These are phyloP conservation scores for Brachylomia viminalis DNA, from an alignment of 2,888 invertebrate genomes.

Conservation along the genomic window DNA sequence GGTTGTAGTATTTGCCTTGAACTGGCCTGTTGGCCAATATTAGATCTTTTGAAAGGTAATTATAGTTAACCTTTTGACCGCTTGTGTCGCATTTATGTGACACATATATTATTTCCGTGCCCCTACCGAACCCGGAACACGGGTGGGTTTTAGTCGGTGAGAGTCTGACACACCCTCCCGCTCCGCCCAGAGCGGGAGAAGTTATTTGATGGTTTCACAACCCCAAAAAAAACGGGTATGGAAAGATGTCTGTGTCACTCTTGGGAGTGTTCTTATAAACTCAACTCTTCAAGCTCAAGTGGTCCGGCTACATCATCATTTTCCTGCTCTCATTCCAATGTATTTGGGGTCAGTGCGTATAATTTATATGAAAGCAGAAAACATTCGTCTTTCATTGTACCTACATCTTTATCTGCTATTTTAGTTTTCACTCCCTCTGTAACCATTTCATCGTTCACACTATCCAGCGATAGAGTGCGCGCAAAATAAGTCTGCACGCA, in stretches of 20 bases:
- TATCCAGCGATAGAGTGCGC: not conserved
- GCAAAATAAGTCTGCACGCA: too few species aligned
- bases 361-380: not conserved
- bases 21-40: constrained; percentile 14
- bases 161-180: too few species aligned
- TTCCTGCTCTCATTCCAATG: not conserved
- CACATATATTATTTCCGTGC: too few species aligned
- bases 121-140: too few species aligned
- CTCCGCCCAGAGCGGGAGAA: too few species aligned
- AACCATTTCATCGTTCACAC: not conserved
- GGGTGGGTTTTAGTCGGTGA: too few species aligned
- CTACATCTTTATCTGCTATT: not conserved
- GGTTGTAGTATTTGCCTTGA: constrained; percentile 25
- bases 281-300: not conserved
- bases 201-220: too few species aligned
- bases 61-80: too few species aligned
- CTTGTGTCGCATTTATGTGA: too few species aligned
- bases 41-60: not conserved
- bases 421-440: not conserved
- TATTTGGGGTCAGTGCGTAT: not conserved
- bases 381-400: not conserved
- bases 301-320: not conserved
- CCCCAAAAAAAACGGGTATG: too few species aligned
- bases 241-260: too few species aligned
- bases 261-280: not conserved